These are phyloP conservation scores for Oryzias melastigma DNA, from an alignment of 2,113 vertebrate species.

Conservation along the genomic window DNA sequence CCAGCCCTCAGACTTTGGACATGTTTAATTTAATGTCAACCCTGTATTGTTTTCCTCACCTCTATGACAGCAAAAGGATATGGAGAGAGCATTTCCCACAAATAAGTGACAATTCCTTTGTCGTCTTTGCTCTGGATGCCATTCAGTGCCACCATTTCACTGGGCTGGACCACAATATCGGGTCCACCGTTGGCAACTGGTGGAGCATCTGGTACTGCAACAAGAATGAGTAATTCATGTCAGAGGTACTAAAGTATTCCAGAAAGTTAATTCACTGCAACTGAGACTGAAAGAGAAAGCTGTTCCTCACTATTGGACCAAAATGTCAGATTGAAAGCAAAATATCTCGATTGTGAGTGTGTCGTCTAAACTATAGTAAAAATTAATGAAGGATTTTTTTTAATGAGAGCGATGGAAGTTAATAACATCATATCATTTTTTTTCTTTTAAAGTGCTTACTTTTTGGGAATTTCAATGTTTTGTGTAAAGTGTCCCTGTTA, in stretches of 20 bases:
- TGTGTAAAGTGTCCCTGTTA: too few relatives aligned
- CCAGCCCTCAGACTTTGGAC: too few relatives aligned
- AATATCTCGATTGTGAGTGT: too few relatives aligned
- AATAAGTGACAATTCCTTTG: slow-evolving; percentile 60
- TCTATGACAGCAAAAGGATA: slow-evolving; percentile 67
- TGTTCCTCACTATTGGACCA: slow-evolving; percentile 27
- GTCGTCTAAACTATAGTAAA: too few relatives aligned
- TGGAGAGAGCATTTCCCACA: slow-evolving; percentile 79
- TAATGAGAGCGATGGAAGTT: too few relatives aligned
- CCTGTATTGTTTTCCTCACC: slow-evolving; percentile 67
- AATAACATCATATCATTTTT: too few relatives aligned
- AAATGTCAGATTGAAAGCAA: too few relatives aligned
- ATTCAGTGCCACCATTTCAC: slow-evolving; percentile 79
- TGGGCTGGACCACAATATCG: slow-evolving; percentile 85
- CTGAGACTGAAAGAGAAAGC: too few relatives aligned
- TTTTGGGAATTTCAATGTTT: too few relatives aligned
- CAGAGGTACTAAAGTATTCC: not conserved
- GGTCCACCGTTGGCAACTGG: slow-evolving; percentile 77
- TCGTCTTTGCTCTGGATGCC: slow-evolving; percentile 82
- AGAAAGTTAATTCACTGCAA: not conserved
- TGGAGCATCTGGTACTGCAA: slow-evolving; percentile 77
- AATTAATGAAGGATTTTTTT: too few relatives aligned
- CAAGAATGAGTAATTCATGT: slow-evolving; percentile 8
- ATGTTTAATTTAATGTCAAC: too few relatives aligned
- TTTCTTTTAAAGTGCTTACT: too few relatives aligned